Percentiles rank a stretch among this genome's conserved stretches.
These are phyloP conservation scores for Naja naja DNA, from an alignment of 2,113 vertebrate genomes.

Conservation along the genomic window DNA sequence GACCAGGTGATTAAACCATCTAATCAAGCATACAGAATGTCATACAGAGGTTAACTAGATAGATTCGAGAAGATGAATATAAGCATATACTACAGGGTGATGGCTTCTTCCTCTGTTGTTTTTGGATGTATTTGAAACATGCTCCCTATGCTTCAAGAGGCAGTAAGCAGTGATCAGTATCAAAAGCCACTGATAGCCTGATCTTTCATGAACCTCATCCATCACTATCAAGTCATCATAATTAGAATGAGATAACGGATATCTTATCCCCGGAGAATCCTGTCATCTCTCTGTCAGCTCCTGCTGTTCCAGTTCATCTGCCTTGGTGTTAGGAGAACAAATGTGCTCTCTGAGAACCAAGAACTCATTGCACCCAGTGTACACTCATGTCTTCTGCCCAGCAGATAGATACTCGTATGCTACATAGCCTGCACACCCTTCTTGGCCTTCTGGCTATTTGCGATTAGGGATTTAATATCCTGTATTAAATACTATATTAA, in stretches of 20 bases:
- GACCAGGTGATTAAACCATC: not conserved
- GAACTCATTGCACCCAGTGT: not conserved
- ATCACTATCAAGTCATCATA: not conserved
- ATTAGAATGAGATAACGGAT: not conserved
- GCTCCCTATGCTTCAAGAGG: not conserved
- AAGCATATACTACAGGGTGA: not conserved
- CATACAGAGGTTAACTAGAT: not conserved
- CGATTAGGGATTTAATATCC: not conserved
- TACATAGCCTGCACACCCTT: not conserved
- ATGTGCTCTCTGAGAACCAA: not conserved
- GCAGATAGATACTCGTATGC: not conserved
- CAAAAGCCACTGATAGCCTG: not conserved
- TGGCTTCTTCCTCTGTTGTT: not conserved
- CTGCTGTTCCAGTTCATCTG: not conserved
- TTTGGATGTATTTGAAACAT: not conserved
- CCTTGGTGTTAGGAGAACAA: not conserved
- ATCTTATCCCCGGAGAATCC: not conserved
- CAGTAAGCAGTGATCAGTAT: not conserved
- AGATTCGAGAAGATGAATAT: not conserved
- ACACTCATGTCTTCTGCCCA: not conserved
- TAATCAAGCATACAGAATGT: not conserved
- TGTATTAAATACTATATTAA: slow-evolving; percentile 10
- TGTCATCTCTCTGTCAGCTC: not conserved
- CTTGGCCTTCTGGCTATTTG: slow-evolving; percentile 16
- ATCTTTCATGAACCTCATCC: not conserved